phyloP scores from a whole-genome alignment of 2,113 vertebrate species.

The Periophthalmus modestus region DNA sequence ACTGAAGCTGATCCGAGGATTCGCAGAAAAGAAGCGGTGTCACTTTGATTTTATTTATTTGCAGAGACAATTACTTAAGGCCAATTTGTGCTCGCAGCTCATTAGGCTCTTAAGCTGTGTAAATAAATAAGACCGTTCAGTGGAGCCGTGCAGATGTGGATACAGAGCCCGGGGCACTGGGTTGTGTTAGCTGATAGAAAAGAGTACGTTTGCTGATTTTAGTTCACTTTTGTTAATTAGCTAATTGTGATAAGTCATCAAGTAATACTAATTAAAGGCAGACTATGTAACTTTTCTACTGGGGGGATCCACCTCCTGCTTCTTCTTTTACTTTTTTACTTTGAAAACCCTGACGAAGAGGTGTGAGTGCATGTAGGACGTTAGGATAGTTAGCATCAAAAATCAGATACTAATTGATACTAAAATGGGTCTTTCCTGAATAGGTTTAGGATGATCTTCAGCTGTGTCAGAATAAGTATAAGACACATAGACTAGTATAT shows the following conservation, averaged over 20 bases:
- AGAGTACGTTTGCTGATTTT: neutral
- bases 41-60: conserved; percentile 34
- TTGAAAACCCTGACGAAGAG: too few relatives aligned
- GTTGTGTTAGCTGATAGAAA: neutral
- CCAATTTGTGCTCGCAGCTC: conserved; percentile 37
- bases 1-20: conserved; percentile 1
- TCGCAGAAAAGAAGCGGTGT: conserved; percentile 10
- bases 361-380: too few relatives aligned
- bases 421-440: too few relatives aligned
- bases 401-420: too few relatives aligned
- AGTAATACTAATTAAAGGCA: too few relatives aligned
- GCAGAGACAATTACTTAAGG: conserved; percentile 35
- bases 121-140: conserved; percentile 22
- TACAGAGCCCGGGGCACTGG: conserved; percentile 24
- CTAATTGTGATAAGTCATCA: too few relatives aligned
- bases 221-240: neutral
- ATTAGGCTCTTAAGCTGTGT: conserved; percentile 29
- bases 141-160: conserved; percentile 29
- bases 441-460: too few relatives aligned
- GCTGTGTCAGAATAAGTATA: too few relatives aligned
- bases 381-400: too few relatives aligned
- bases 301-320: neutral
- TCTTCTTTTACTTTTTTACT: neutral
- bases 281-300: too few relatives aligned
- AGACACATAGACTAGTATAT: too few relatives aligned